A percentile compares a stretch with the other conserved stretches of the same genome.
Evolutionary conservation across 92 coral and sea anemone genomes (phyloP).

Genomic region (Palythoa grandiflora): DNA sequence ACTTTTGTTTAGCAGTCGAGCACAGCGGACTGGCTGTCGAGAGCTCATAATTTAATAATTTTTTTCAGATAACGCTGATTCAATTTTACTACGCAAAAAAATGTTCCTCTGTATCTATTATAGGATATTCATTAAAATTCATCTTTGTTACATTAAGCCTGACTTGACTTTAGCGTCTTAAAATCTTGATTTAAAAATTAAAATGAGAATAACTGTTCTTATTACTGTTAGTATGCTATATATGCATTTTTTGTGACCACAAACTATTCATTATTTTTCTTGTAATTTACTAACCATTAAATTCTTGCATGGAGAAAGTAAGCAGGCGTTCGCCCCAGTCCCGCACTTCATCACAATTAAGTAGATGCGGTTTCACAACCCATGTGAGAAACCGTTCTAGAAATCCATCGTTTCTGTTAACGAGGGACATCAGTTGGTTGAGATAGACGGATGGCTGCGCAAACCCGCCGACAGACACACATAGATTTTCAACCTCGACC

Average conservation of each 20-base stretch:
- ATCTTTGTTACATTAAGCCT: background rate
- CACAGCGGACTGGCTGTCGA: slow-evolving; percentile 1
- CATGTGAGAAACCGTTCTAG: slow-evolving; percentile 48
- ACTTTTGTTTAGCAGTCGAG: slow-evolving; percentile 1
- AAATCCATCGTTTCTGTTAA: slow-evolving; percentile 56
- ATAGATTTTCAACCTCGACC: slow-evolving; percentile 52
- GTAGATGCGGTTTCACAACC: slow-evolving; percentile 56
- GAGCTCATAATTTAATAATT: background rate
- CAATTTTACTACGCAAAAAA: background rate
- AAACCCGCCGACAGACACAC: slow-evolving; percentile 54
- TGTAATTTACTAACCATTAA: slow-evolving; percentile 40
- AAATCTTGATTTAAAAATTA: slow-evolving; percentile 7
- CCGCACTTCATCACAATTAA: slow-evolving; percentile 53
- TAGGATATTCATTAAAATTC: slow-evolving; percentile 1
- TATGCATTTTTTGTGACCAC: slow-evolving; percentile 20
- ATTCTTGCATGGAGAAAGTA: slow-evolving; percentile 42
- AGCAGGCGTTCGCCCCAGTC: slow-evolving; percentile 53
- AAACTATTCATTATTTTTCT: slow-evolving; percentile 29
- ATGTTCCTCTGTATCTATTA: background rate
- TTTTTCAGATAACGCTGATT: background rate
- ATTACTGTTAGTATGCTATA: background rate
- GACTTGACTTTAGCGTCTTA: background rate
- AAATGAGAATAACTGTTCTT: background rate
- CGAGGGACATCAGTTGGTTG: slow-evolving; percentile 53
- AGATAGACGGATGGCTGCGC: slow-evolving; percentile 57